A percentile compares a stretch with the other conserved stretches of the same genome.
phyloP scores from a whole-genome alignment of 2,797 vertebrate species.

The Crossoptilon crossoptilon region DNA sequence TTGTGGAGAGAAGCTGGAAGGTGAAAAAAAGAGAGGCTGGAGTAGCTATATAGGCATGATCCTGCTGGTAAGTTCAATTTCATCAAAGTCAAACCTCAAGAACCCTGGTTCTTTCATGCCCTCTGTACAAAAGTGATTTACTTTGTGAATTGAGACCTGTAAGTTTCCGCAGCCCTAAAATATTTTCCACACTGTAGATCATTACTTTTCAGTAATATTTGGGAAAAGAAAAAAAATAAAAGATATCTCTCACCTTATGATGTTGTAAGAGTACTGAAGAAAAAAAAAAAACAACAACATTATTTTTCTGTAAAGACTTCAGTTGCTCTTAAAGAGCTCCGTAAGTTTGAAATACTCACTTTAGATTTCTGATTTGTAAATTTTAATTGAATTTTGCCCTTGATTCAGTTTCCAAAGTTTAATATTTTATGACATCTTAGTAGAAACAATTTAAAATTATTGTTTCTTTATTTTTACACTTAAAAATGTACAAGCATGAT shows the following conservation, averaged over 20 bases:
- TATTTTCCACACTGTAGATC: not conserved
- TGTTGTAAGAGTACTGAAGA: not conserved
- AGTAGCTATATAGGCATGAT: not conserved
- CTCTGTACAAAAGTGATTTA: not conserved
- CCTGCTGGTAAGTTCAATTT: not conserved
- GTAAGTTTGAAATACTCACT: not conserved
- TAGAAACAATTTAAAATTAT: not conserved
- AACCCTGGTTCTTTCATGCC: not conserved
- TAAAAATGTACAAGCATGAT: not conserved
- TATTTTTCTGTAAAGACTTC: not conserved
- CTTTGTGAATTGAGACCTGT: not conserved
- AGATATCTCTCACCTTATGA: fast-evolving
- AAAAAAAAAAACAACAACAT: no score
- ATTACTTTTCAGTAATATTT: not conserved
- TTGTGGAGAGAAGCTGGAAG: not conserved
- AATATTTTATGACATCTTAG: not conserved
- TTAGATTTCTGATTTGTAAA: fast-evolving
- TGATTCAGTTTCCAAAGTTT: not conserved
- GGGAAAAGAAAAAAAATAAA: not conserved
- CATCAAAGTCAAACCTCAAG: not conserved
- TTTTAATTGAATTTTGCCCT: not conserved
- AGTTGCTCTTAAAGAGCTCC: not conserved
- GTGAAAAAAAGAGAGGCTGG: not conserved
- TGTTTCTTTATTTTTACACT: not conserved
- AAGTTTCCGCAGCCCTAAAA: not conserved